A percentile compares a stretch with the other conserved stretches of the same genome.
Evolutionary conservation across 2,113 vertebrate genomes (phyloP).

Genomic region (Alethe diademata): DNA sequence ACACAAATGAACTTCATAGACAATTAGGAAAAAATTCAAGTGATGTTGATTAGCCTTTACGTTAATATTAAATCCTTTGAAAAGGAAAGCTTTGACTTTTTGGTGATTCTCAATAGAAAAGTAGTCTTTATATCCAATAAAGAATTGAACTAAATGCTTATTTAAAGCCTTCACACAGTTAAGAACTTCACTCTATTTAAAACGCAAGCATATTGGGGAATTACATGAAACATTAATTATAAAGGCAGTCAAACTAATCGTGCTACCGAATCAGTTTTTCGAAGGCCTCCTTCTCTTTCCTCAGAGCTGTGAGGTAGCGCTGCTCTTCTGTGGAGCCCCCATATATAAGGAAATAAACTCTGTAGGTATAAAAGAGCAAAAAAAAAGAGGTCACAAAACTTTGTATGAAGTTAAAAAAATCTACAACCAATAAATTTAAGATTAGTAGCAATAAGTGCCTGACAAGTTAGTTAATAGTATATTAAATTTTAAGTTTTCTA

Average conservation of each 20-base stretch:
- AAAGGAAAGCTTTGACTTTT: not conserved
- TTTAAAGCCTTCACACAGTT: not conserved
- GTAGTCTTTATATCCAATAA: not conserved
- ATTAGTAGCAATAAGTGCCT: not conserved
- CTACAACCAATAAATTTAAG: not conserved
- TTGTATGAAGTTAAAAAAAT: not conserved
- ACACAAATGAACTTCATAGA: not conserved
- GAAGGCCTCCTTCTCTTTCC: constrained; percentile 95
- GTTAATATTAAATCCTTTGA: not conserved
- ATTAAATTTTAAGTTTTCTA: not conserved
- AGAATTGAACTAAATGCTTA: not conserved
- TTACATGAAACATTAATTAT: not conserved
- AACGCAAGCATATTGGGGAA: not conserved
- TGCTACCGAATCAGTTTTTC: constrained; percentile 94
- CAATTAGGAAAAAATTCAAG: not conserved
- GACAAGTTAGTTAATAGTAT: not conserved
- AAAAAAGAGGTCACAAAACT: not conserved
- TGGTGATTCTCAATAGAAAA: not conserved
- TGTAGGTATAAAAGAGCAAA: constrained; percentile 31
- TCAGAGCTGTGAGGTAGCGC: constrained; percentile 90
- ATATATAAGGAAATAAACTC: constrained; percentile 97
- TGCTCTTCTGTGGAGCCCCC: constrained; percentile 96
- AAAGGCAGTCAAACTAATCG: not conserved
- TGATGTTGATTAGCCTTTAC: not conserved
- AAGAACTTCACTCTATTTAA: not conserved